phyloP scores from a whole-genome alignment of 2,797 vertebrate species.

The Falco concolor region DNA sequence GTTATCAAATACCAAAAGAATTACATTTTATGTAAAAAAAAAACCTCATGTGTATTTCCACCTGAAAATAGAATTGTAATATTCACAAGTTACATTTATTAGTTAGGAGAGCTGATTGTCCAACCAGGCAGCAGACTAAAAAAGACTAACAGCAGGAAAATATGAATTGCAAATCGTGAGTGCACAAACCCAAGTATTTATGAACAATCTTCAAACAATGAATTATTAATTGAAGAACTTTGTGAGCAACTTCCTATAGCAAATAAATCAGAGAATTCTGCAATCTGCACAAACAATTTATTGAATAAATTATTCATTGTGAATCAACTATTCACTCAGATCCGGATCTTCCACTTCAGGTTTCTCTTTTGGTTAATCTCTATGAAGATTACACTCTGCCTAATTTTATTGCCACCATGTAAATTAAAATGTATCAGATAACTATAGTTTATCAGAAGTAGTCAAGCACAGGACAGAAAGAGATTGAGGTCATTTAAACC shows the following conservation, averaged over 20 bases:
- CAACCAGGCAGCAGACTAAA: neutral
- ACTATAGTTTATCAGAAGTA: neutral
- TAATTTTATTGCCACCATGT: neutral
- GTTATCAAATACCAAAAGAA: neutral
- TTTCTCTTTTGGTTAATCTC: conserved; percentile 29
- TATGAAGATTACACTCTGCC: neutral
- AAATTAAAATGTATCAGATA: neutral
- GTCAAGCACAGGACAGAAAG: neutral
- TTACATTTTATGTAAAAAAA: neutral
- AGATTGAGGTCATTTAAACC: neutral
- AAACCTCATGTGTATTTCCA: neutral
- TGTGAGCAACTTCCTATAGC: conserved; percentile 23
- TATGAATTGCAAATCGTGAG: conserved; percentile 13
- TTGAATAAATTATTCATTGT: conserved; percentile 43
- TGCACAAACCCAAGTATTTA: neutral
- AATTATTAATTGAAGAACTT: conserved; percentile 56
- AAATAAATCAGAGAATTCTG: conserved; percentile 48
- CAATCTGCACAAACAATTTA: conserved; percentile 41
- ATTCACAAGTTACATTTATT: neutral
- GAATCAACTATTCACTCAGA: conserved; percentile 1
- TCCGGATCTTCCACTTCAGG: neutral
- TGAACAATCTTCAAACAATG: conserved; percentile 26
- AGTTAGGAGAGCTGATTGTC: neutral
- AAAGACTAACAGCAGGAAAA: neutral
- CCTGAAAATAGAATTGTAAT: neutral